Evolutionary conservation across 2,113 vertebrate genomes (phyloP), one percentile per base, ranked within the genome.

Genomic region (Mellivora capensis): DNA sequence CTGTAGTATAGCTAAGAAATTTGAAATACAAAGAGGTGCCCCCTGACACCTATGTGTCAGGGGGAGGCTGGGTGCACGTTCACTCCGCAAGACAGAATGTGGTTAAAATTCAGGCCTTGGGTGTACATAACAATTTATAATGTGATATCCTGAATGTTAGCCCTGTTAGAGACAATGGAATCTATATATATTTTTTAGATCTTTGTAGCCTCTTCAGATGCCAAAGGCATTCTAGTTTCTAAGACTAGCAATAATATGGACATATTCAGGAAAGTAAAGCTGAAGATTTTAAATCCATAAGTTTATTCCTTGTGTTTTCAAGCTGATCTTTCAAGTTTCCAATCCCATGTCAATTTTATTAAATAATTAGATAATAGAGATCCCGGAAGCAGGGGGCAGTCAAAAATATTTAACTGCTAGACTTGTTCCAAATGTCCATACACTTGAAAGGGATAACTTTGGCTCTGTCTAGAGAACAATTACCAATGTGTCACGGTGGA

Each of bases 221-320:
- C 59, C 84, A 87, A 81, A 37, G 12, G 72, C 64, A 62, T 14
- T 31, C 82, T 77, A 71, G 67, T 77, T 89, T 94, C 42, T 67
- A 72, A 95, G 96, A 59, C 42, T 54, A 95, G 52, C 44, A 27
- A 14, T 80, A 69, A 52, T n/a, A 4, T 54, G 49, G 42, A 76
- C 57, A 85, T 69, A 20, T 39, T 61, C 76, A 12, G 84, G 95
- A 87, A 96, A 23, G 71, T 34, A 57, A 42, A 94, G 29, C 18
- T 91, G 76, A 98, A 74, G 96, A 76, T 95, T 98, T 97, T 94
- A 74, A 57, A 67, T 96, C 39, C 87, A 9, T 52, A 96, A 71
- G 59, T 80, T 92, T 87, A 89, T 98, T 90, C 93, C 64, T 52
- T 42, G 79, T 67, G 23, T 97, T 96, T 91, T 76, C 81, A 90